Conservation (phyloP, 92 coral and sea anemone genomes). For the Phymanthus crucifer region DNA sequence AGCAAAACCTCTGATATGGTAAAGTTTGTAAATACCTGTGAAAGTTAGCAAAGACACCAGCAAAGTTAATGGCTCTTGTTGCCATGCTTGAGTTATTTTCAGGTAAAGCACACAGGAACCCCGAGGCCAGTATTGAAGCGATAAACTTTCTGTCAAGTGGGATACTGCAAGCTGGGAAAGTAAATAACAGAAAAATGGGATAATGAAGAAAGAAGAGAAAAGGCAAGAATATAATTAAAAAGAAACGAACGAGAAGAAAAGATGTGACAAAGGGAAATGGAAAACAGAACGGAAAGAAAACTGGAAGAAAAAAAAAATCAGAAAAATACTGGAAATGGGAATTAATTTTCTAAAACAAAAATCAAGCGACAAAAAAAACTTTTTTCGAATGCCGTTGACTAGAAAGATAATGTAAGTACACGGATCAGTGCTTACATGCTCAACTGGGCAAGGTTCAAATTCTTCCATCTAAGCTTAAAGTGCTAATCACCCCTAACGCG, state of each 20-base stretch:
- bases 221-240: too few species aligned
- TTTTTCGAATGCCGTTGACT: not conserved
- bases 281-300: too few species aligned
- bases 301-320: too few species aligned
- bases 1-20: too few species aligned
- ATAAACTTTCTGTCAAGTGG: conserved; percentile 54
- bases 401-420: not conserved
- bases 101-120: conserved; percentile 69
- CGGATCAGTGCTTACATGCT: not conserved
- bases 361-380: not conserved
- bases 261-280: too few species aligned
- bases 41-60: conserved; percentile 54
- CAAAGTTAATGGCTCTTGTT: conserved; percentile 64
- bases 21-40: conserved; percentile 84
- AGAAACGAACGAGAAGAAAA: not conserved
- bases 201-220: not conserved
- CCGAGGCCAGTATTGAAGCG: conserved; percentile 71
- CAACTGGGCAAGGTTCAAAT: not conserved
- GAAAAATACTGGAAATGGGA: too few species aligned
- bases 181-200: not conserved
- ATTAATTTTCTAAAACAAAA: too few species aligned
- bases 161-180: conserved; percentile 46
- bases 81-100: conserved; percentile 26
- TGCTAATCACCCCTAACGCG: too few species aligned
- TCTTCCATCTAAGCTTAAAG: too few species aligned